A percentile compares a stretch with the other conserved stretches of the same genome.
These are phyloP conservation scores for Pteronotus mesoamericanus DNA, from an alignment of 2,797 vertebrate species.

Conservation along the genomic window DNA sequence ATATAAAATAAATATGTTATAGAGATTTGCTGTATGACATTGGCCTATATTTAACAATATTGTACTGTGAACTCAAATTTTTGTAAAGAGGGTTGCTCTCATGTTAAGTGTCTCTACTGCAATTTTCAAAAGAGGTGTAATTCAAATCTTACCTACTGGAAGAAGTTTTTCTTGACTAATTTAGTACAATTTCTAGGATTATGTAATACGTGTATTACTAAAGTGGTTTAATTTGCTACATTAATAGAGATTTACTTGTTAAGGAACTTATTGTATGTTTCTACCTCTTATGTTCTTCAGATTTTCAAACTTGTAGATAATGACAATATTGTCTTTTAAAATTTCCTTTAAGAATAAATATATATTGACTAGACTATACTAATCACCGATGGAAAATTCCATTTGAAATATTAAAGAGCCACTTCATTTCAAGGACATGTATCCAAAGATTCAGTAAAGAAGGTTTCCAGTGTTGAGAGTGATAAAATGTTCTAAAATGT, in stretches of 20 bases:
- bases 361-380: neutral
- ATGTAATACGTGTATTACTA: neutral
- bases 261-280: neutral
- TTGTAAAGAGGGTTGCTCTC: neutral
- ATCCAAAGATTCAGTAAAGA: neutral
- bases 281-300: neutral
- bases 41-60: neutral
- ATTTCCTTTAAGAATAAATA: neutral
- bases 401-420: neutral
- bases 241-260: neutral
- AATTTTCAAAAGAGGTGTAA: neutral
- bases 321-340: neutral
- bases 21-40: neutral
- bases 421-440: neutral
- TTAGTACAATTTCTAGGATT: neutral
- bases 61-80: neutral
- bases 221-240: neutral
- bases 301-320: neutral
- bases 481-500: neutral
- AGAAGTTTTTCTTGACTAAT: neutral
- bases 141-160: neutral
- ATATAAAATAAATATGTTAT: neutral
- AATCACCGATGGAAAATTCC: neutral
- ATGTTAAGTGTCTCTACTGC: neutral
- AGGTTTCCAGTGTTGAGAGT: neutral